phyloP scores from a whole-genome alignment of 2,797 vertebrate genomes.

The Neostethus bicornis region DNA sequence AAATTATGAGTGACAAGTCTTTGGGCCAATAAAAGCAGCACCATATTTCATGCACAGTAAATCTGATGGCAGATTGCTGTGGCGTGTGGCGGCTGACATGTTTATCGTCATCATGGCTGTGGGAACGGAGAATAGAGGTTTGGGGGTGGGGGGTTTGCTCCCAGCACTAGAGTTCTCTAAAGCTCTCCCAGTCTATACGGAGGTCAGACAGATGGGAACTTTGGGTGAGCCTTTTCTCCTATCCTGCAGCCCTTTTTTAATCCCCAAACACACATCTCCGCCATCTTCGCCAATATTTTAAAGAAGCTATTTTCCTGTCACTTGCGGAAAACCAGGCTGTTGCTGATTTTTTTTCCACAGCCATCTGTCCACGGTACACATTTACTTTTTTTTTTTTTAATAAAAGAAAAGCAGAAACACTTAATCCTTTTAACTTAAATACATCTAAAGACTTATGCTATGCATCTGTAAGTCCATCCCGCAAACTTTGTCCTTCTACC shows the following conservation, averaged over 20 bases:
- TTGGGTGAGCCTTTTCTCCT: slow-evolving; percentile 40
- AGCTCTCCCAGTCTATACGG: slow-evolving; percentile 77
- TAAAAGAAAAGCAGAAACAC: too few relatives aligned
- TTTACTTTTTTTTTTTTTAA: slow-evolving; percentile 28
- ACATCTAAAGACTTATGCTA: slow-evolving; percentile 10
- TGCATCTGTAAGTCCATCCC: slow-evolving; percentile 4
- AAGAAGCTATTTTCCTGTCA: slow-evolving; percentile 52
- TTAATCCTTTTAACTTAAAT: slow-evolving; percentile 24
- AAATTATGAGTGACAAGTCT: slow-evolving; percentile 98
- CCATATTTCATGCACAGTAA: slow-evolving; percentile 99
- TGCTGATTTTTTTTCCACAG: slow-evolving; percentile 55
- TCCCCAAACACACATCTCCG: slow-evolving; percentile 46
- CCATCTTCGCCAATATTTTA: slow-evolving; percentile 40
- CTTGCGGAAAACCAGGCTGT: slow-evolving; percentile 57
- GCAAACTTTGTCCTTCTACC: neutral
- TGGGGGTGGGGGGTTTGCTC: slow-evolving; percentile 65
- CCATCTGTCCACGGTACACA: slow-evolving; percentile 69
- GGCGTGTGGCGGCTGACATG: slow-evolving; percentile 91
- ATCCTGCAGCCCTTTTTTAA: slow-evolving; percentile 34
- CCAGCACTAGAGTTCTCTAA: slow-evolving; percentile 86
- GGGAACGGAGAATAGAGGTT: slow-evolving; percentile 77
- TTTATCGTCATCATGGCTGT: slow-evolving; percentile 91
- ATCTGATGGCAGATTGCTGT: slow-evolving; percentile 97
- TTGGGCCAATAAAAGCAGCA: slow-evolving; percentile 97
- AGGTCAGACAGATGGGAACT: slow-evolving; percentile 77